Conservation (phyloP, 1,140 invertebrate species). For the Bombus picipes region DNA sequence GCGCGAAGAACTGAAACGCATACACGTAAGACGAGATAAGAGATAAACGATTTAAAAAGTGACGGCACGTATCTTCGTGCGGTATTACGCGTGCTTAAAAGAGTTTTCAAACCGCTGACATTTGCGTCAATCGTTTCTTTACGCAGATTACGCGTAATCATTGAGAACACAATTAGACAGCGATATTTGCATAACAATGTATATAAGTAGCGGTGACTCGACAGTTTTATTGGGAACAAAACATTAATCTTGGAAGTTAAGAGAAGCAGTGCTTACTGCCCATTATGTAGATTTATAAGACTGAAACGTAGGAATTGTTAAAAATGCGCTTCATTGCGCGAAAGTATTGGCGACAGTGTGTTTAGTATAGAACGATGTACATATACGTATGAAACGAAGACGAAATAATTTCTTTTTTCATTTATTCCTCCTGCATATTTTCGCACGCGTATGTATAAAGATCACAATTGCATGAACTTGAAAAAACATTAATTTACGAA, state of each 20-base stretch:
- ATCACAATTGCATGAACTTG: slow-evolving; percentile 43
- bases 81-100: slow-evolving; percentile 12
- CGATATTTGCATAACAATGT: neutral
- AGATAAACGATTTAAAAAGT: slow-evolving; percentile 9
- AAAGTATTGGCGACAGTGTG: too few species aligned
- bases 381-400: too few species aligned
- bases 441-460: neutral
- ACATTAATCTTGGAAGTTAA: neutral
- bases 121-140: slow-evolving; percentile 25
- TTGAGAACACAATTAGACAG: slow-evolving; percentile 17
- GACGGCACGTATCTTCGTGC: slow-evolving; percentile 5
- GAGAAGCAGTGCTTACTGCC: neutral
- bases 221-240: neutral
- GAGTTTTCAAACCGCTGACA: neutral
- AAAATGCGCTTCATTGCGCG: too few species aligned
- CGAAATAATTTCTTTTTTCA: too few species aligned
- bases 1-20: neutral
- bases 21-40: neutral
- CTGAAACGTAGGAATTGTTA: too few species aligned
- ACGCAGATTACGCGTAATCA: slow-evolving; percentile 4
- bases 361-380: too few species aligned
- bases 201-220: neutral
- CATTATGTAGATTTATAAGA: neutral
- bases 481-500: slow-evolving; percentile 68
- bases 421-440: too few species aligned